These are phyloP conservation scores for Psettodes erumei DNA, from an alignment of 2,113 vertebrate genomes.

Conservation along the genomic window DNA sequence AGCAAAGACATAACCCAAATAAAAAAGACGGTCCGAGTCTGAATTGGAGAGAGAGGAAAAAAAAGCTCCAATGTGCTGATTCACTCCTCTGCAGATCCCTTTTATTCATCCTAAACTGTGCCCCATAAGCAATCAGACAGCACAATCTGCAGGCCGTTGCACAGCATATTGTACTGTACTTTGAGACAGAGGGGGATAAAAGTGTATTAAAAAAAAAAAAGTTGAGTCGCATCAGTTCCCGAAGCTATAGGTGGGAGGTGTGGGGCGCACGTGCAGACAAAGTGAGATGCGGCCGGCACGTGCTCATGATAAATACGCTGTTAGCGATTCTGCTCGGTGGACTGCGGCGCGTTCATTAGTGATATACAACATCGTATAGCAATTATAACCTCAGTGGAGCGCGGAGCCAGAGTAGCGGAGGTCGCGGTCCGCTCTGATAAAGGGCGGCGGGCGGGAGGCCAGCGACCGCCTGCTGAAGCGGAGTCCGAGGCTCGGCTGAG, in stretches of 20 bases:
- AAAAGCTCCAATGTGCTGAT: conserved; percentile 56
- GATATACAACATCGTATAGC: neutral
- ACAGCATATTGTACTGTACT: conserved; percentile 21
- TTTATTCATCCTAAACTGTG: conserved; percentile 39
- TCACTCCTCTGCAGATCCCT: conserved; percentile 44
- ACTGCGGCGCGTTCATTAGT: conserved; percentile 13
- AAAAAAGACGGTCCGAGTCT: conserved; percentile 42
- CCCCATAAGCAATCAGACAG: conserved; percentile 30
- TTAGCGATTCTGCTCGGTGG: neutral
- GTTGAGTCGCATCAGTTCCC: conserved; percentile 5
- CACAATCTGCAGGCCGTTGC: conserved; percentile 29
- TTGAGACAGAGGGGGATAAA: conserved; percentile 9
- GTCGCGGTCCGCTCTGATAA: conserved; percentile 43
- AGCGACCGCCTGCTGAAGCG: conserved; percentile 34
- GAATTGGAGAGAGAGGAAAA: conserved; percentile 20
- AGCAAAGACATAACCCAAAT: conserved; percentile 21
- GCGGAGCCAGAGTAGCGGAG: conserved; percentile 17
- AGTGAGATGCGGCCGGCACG: neutral
- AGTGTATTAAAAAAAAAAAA: conserved; percentile 1
- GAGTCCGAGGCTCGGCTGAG: conserved; percentile 39
- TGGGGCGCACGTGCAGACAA: neutral
- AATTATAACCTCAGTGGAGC: conserved; percentile 25
- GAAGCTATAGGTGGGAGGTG: neutral
- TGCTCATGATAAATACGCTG: neutral
- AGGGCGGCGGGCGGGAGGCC: conserved; percentile 63